Conservation (phyloP, 2,888 invertebrate genomes). For the Macaria liturata region DNA sequence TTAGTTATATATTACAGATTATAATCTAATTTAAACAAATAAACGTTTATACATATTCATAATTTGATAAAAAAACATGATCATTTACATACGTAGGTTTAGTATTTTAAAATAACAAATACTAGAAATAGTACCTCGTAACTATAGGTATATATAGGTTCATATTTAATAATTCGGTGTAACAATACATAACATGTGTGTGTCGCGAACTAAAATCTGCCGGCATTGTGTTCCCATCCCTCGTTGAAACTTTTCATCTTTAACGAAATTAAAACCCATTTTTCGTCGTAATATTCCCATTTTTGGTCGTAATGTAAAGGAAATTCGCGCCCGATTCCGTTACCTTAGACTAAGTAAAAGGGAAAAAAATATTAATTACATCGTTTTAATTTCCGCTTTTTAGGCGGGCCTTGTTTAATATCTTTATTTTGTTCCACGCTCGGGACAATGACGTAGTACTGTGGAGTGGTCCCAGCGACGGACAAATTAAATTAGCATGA, state of each 20-base stretch:
- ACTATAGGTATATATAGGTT: too few species aligned
- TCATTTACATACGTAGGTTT: too few species aligned
- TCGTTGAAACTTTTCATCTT: constrained; percentile 27
- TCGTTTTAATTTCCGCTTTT: constrained; percentile 33
- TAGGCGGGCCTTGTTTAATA: constrained; percentile 22
- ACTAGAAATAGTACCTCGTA: too few species aligned
- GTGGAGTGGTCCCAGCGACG: constrained; percentile 31
- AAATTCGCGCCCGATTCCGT: constrained; percentile 26
- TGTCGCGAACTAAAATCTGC: not conserved
- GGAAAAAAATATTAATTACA: constrained; percentile 32
- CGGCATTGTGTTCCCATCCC: constrained; percentile 11
- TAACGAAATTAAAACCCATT: constrained; percentile 30
- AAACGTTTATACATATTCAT: too few species aligned
- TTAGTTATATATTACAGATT: too few species aligned
- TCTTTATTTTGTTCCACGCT: constrained; percentile 25
- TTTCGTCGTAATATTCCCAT: constrained; percentile 26
- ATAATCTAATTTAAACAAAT: too few species aligned
- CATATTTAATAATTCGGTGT: not conserved
- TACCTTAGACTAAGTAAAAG: constrained; percentile 13
- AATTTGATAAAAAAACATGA: too few species aligned
- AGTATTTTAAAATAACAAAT: too few species aligned
- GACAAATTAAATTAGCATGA: constrained; percentile 60
- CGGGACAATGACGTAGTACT: constrained; percentile 36
- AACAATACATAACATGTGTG: too few species aligned
- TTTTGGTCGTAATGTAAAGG: constrained; percentile 25